Evolutionary conservation across 2,113 vertebrate genomes (phyloP).

Genomic region (Larimichthys polyactis): DNA sequence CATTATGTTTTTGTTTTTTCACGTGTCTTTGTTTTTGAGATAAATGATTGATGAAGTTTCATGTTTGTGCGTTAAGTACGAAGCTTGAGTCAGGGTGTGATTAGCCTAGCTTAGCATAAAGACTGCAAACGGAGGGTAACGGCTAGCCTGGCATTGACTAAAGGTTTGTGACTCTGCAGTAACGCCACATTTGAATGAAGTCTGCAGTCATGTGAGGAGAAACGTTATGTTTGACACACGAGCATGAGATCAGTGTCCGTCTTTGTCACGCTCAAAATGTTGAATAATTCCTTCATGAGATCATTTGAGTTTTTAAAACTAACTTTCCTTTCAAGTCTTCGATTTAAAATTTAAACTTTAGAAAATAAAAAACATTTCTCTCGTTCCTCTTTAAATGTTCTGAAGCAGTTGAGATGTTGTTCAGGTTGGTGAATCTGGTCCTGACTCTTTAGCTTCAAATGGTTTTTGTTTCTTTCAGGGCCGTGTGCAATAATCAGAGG

Average conservation of each 20-base stretch:
- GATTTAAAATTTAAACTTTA: background rate
- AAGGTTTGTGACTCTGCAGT: background rate
- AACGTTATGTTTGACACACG: background rate
- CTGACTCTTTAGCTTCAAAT: background rate
- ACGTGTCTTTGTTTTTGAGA: background rate
- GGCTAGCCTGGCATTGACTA: background rate
- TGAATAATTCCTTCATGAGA: background rate
- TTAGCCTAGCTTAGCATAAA: background rate
- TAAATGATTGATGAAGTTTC: background rate
- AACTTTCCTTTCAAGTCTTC: too few species aligned
- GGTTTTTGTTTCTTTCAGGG: background rate
- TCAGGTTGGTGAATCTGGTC: constrained; percentile 10
- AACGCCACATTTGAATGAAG: too few species aligned
- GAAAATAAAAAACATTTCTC: background rate
- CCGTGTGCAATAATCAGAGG: constrained; percentile 37
- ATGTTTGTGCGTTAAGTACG: too few species aligned
- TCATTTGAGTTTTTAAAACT: background rate
- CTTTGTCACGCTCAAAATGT: background rate
- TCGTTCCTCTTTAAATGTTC: background rate
- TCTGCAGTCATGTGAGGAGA: too few species aligned
- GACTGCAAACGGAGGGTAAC: background rate
- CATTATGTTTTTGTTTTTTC: background rate
- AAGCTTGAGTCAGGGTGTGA: background rate
- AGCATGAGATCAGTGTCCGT: background rate
- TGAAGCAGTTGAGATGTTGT: background rate